Evolutionary conservation across 2,113 vertebrate species (phyloP).

Genomic region (Cebus imitator): DNA sequence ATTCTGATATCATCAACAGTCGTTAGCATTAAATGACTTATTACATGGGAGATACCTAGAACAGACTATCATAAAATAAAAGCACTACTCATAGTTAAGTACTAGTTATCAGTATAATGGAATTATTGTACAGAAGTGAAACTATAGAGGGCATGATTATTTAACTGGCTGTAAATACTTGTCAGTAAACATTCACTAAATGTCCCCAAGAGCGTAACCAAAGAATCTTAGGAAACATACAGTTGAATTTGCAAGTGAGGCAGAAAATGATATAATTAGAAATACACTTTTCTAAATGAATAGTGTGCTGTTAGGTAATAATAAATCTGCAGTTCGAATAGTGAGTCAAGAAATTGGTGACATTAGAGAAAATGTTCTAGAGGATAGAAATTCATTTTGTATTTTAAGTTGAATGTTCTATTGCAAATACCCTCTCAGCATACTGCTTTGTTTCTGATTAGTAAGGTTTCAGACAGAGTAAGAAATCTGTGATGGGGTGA

Average conservation of each 20-base stretch:
- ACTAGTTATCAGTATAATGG: neutral
- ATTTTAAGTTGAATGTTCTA: neutral
- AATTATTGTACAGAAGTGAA: neutral
- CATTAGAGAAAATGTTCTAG: neutral
- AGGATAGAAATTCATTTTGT: neutral
- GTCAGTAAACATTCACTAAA: neutral
- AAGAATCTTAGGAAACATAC: neutral
- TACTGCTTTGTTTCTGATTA: neutral
- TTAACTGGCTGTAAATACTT: neutral
- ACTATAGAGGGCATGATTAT: neutral
- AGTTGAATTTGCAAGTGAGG: neutral
- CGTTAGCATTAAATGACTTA: neutral
- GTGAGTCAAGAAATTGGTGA: neutral
- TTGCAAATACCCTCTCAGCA: neutral
- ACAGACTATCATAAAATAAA: neutral
- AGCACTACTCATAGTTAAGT: neutral
- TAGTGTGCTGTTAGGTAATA: neutral
- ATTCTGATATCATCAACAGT: neutral
- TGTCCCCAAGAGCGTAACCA: neutral
- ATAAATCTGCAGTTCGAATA: neutral
- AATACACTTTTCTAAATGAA: neutral
- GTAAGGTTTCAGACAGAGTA: neutral
- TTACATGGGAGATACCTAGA: neutral
- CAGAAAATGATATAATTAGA: neutral
- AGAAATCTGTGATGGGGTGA: neutral